Base-by-base conservation (phyloP, 2,888 invertebrate genomes). In the Netelia fuscicornis region DNA sequence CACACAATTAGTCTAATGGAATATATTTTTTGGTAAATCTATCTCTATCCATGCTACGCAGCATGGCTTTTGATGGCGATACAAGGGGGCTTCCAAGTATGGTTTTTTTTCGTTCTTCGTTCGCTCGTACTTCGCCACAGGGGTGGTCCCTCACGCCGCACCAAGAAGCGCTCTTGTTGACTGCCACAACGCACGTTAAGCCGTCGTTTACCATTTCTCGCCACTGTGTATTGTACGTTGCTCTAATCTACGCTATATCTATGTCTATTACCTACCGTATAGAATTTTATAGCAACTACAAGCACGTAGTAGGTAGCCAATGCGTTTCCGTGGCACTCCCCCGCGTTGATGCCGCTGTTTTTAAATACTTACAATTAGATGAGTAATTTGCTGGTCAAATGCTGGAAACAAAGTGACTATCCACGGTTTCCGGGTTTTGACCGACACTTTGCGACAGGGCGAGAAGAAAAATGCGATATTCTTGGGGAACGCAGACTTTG, bases 1-100 rank as follows among this genome's bases (percentile, higher is more conserved):
- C 54, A 87, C 88, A 92, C 91, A 92, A 92, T 92, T 92, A 92
- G 91, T 90, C 88, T 92, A 92, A 92, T 92, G 92, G 92, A 92
- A 91, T 90, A 89, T 10, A 54, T 76, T 83, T 60, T 86, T 90
- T 88, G 62, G 86, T 85, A 87, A 87, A 89, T 88, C 86, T 87
- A 89, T 87, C 77, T 78, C 80, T 56, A 76, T 62, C 20, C 70
- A 52, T 30, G 44, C 54, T 37, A 60, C 25, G 20, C 20, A 72
- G 25, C 23, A 52, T 65, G 23, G 56, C 67, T 60, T 72, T 67
- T 72, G 54, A 72, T 74, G 64, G 37, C 20, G 48, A 77, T 74
- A 48, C 23, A 52, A 76, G 68, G 20, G 72, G 64, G 54, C 42
- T 20, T 20, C 17, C 48, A 42, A 20, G 52, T 75, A 17, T 65